Conservation (phyloP, 1,140 invertebrate species). For the Drusus annulatus region DNA sequence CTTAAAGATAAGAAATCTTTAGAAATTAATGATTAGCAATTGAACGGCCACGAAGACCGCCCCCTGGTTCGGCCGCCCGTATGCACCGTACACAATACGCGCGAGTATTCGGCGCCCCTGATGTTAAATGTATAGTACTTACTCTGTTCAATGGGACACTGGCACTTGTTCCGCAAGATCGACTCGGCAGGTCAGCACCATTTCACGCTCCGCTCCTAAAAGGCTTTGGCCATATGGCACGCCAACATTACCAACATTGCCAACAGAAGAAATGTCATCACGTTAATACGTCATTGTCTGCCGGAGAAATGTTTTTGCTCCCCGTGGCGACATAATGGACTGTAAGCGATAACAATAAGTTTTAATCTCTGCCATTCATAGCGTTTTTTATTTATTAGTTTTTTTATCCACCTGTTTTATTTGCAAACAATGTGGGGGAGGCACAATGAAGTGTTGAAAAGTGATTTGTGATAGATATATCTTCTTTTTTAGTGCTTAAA, state of each 20-base stretch:
- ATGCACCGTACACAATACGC: no score
- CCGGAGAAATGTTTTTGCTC: constrained; percentile 17
- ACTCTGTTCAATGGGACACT: not conserved
- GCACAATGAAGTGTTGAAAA: not conserved
- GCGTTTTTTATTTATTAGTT: constrained; percentile 37
- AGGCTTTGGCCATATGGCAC: constrained; percentile 45
- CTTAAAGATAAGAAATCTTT: no score
- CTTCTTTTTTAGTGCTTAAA: no score
- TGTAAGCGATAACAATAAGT: constrained; percentile 36
- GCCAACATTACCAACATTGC: not conserved
- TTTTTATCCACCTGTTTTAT: constrained; percentile 41
- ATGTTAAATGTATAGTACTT: not conserved
- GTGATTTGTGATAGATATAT: not conserved
- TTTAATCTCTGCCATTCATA: constrained; percentile 36
- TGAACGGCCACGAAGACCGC: no score
- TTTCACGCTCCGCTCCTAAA: constrained; percentile 47
- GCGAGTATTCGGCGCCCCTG: no score
- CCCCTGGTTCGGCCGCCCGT: no score
- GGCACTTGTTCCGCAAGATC: constrained; percentile 44
- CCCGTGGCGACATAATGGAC: constrained; percentile 46
- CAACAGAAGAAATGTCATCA: constrained; percentile 46
- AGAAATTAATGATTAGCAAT: no score
- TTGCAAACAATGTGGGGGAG: constrained; percentile 30
- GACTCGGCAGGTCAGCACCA: constrained; percentile 39
- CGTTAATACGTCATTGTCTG: constrained; percentile 44